phyloP scores from a whole-genome alignment of 2,797 vertebrate species.

The Siniperca undulata region DNA sequence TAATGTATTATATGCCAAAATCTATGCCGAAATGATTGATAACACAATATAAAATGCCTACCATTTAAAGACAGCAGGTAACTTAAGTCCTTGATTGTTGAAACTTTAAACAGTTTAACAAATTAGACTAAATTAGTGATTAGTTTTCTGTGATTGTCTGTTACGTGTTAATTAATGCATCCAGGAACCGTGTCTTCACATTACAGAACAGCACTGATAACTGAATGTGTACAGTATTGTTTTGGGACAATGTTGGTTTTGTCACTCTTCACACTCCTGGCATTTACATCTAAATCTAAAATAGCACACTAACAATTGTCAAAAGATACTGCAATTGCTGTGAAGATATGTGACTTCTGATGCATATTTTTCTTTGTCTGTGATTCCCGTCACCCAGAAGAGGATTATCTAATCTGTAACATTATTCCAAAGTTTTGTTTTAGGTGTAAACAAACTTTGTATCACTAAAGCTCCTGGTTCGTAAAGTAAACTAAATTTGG shows the following conservation, averaged over 20 bases:
- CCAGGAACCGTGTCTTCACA: not conserved
- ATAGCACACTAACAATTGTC: not conserved
- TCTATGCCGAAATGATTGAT: no score
- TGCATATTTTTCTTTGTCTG: no score
- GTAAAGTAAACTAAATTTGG: not conserved
- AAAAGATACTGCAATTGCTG: not conserved
- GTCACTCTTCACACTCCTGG: not conserved
- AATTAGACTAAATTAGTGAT: no score
- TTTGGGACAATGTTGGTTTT: conserved; percentile 7
- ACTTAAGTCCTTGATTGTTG: not conserved
- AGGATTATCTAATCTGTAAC: not conserved
- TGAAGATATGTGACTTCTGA: not conserved
- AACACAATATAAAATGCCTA: no score
- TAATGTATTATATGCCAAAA: no score
- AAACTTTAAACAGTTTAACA: not conserved
- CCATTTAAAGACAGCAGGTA: not conserved
- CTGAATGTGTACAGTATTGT: not conserved
- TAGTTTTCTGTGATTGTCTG: no score
- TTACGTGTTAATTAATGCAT: not conserved
- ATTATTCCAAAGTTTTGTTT: not conserved
- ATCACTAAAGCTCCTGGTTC: not conserved
- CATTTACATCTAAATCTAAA: conserved; percentile 18
- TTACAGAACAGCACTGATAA: not conserved
- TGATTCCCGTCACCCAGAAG: no score
- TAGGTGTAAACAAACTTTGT: not conserved